These are phyloP conservation scores for Mesochorus sp. DNA, from an alignment of 2,888 invertebrate genomes.

Conservation along the genomic window DNA sequence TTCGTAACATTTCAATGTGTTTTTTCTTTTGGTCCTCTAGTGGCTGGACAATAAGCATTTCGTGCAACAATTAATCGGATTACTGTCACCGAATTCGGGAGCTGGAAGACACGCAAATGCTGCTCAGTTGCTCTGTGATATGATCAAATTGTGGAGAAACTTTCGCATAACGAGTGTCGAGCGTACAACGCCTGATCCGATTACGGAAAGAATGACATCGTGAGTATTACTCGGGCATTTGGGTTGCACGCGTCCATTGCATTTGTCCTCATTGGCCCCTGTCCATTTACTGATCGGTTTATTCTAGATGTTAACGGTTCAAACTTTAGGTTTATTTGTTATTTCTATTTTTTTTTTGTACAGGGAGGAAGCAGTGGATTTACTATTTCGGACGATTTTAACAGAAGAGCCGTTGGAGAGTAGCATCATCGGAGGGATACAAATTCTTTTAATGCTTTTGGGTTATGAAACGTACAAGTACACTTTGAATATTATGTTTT, in stretches of 20 bases:
- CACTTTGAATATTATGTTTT: neutral
- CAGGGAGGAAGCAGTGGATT: constrained; percentile 86
- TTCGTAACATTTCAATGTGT: constrained; percentile 41
- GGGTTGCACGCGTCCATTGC: too few species aligned
- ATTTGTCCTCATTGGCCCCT: too few species aligned
- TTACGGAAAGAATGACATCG: constrained; percentile 89
- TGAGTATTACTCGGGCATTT: too few species aligned
- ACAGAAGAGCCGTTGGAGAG: constrained; percentile 86
- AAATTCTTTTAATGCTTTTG: constrained; percentile 89
- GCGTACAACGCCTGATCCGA: constrained; percentile 87
- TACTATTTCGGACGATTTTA: constrained; percentile 90
- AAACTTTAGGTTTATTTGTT: too few species aligned
- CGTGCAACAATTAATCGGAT: constrained; percentile 89
- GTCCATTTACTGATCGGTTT: too few species aligned
- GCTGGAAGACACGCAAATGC: constrained; percentile 93
- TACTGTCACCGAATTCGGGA: constrained; percentile 87
- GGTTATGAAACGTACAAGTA: constrained; percentile 83
- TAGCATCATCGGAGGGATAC: constrained; percentile 91
- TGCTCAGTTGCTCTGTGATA: constrained; percentile 93
- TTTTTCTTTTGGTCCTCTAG: constrained; percentile 82
- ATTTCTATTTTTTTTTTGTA: constrained; percentile 44
- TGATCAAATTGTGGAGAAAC: constrained; percentile 88
- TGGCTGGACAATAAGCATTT: constrained; percentile 95
- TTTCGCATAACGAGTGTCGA: constrained; percentile 84
- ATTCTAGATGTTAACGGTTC: too few species aligned